Conservation (phyloP, 2,113 vertebrate genomes). For the Nibea albiflora region DNA sequence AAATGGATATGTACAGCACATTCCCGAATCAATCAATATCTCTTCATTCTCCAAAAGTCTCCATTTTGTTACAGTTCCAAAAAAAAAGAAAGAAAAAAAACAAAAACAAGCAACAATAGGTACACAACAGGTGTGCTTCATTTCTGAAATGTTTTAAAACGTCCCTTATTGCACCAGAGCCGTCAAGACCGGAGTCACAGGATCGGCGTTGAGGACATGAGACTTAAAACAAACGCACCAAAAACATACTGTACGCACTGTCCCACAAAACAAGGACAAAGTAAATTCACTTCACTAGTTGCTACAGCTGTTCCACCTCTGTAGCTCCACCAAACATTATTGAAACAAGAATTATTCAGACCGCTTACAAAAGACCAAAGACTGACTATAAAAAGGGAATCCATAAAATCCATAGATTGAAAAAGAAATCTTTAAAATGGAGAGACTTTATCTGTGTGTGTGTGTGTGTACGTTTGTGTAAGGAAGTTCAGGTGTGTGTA, state of each 20-base stretch:
- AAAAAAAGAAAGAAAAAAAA: too few species aligned
- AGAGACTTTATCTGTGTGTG: background rate
- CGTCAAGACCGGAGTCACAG: conserved; percentile 29
- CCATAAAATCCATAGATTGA: conserved; percentile 56
- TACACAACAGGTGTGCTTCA: conserved; percentile 61
- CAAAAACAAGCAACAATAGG: background rate
- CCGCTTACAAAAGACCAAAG: conserved; percentile 37
- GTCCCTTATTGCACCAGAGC: conserved; percentile 61
- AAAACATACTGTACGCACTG: background rate
- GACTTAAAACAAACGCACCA: conserved; percentile 9
- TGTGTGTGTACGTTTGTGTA: background rate
- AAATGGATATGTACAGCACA: conserved; percentile 73
- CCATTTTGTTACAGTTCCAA: background rate
- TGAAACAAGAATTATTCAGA: conserved; percentile 15
- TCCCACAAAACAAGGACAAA: conserved; percentile 45
- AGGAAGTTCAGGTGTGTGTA: background rate
- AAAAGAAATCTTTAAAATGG: conserved; percentile 30
- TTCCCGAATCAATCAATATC: conserved; percentile 50
- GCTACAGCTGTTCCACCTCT: conserved; percentile 12
- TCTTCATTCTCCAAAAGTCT: conserved; percentile 28
- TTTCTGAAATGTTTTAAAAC: conserved; percentile 36
- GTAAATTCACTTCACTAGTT: conserved; percentile 4
- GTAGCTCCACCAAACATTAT: conserved; percentile 23
- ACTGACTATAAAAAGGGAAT: conserved; percentile 38
- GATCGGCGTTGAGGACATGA: background rate